phyloP scores from a whole-genome alignment of 2,113 vertebrate species.

The Penelope pileata region DNA sequence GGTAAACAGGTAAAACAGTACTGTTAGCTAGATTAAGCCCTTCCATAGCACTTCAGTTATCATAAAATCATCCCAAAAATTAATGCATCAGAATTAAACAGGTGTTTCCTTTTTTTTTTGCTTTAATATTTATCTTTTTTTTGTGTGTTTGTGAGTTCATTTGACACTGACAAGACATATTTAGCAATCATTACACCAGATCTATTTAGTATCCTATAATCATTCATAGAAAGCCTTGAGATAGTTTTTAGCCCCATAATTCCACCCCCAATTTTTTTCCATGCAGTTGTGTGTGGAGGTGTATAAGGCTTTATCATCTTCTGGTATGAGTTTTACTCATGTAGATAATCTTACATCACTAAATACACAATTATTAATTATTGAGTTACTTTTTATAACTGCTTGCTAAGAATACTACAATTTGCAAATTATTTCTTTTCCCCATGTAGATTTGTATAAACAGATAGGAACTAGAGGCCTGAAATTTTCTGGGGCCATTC shows the following conservation, averaged over 20 bases:
- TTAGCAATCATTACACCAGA: neutral
- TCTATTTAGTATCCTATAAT: neutral
- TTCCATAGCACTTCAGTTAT: neutral
- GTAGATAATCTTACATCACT: neutral
- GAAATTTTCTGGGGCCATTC: neutral
- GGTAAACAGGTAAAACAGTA: neutral
- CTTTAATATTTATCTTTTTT: neutral
- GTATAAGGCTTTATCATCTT: neutral
- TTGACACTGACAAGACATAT: neutral
- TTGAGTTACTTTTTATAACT: neutral
- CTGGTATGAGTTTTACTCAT: neutral
- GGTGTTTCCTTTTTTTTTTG: neutral
- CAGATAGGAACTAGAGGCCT: neutral
- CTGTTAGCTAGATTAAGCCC: neutral
- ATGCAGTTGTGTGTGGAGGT: neutral
- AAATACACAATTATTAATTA: neutral
- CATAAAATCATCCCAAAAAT: neutral
- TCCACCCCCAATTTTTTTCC: neutral
- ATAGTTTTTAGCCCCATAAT: neutral
- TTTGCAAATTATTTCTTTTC: neutral
- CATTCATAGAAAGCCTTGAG: neutral
- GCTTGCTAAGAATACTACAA: neutral
- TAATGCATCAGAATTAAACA: neutral
- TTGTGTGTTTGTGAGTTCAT: neutral
- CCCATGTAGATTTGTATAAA: neutral